Base-by-base conservation (phyloP, 2,113 vertebrate species). In the Camarhynchus parvulus region DNA sequence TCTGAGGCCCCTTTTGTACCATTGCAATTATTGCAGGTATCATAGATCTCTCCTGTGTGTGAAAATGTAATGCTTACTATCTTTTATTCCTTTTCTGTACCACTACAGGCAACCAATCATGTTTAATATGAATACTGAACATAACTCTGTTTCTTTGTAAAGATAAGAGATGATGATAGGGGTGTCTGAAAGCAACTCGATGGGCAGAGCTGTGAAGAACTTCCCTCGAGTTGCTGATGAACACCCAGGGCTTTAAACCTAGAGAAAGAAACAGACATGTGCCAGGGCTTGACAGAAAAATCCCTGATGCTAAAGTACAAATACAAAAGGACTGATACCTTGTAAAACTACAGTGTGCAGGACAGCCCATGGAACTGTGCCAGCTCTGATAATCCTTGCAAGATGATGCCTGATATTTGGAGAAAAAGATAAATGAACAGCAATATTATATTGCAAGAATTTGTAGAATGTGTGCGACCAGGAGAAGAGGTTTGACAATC, bases 391-490 rank as follows among this genome's bases (percentile, higher is more conserved):
- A 81, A 67, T 24, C 33, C 31, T 1, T 14, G 27, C 56, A 89
- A 75, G 69, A 72, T 0, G 1, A 47, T 87, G 56, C 47, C 41
- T 82, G 74, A 56, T 82, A 67, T 41, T 79, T 79, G 58, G 70
- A 73, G 50, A 33, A 89, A 83, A 50, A 81, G 72, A n/a, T 53
- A 55, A 50, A 39, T 49, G 55, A 89, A 39, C 28, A 42, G 52
- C 33, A 84, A 22, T 89, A 35, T 50, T 70, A 10, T 49, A 13
- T 41, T 79, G 62, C 61, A 76, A 78, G 73, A 44, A 67, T 87
- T 37, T 74, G 55, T 62, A 89, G 55, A 28, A 63, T 0, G 0
- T 35, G 25, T 61, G 31, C 0, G 0, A 49, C 56, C 47, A 56
- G 77, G 37, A 81, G 62, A 64, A 75, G 52, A 59, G 15, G 7